Base-by-base conservation (phyloP, 2,797 vertebrate genomes). In the Tolypeutes matacus region DNA sequence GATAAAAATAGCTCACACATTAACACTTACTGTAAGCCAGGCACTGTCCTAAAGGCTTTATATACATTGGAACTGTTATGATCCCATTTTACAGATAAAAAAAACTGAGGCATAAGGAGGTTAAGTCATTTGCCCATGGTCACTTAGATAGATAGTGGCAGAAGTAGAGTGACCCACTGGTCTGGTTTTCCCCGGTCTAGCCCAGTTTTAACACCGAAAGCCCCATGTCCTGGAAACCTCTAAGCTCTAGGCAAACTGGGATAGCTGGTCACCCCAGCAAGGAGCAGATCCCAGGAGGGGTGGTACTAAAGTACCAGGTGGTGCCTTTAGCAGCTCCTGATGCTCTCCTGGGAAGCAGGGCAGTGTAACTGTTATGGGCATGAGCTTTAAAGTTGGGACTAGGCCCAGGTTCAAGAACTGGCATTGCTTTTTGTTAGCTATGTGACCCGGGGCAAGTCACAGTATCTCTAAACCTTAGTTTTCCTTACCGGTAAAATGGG, bases 351-450 rank as follows among this genome's bases (percentile, higher is more conserved):
- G 56, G 51, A 17, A 31, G 23, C 6, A 2, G 20, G 7, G 1
- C 11, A 7, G 29, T 20, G 10, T 17, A 7, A 64, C 49, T 9
- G 25, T 29, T 5, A 36, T 0, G 7, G 42, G 5, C 7, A 0
- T 20, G 42, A 84, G 64, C 34, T 86, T 9, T 23, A 20, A 65
- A 20, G 39, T 34, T 39, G 78, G 75, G 49, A 53, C 12, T 27
- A 76, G 76, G 76, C 6, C 29, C 58, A 67, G 36, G 67, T 73
- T 82, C 49, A 56, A 85, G 62, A 29, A 51, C 29, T 80, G 29
- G 14, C 64, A 53, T 51, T 46, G 69, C 36, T 62, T 56, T 18
- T 23, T 10, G 39, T 65, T 12, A 64, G 27, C 56, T 20, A 20
- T 56, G 53, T 56, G 53, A 56, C 18, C 1, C 21, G 53, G 53